Percentiles rank a stretch among this genome's conserved stretches.
Conservation (phyloP, 2,113 vertebrate genomes). For the Daboia siamensis region DNA sequence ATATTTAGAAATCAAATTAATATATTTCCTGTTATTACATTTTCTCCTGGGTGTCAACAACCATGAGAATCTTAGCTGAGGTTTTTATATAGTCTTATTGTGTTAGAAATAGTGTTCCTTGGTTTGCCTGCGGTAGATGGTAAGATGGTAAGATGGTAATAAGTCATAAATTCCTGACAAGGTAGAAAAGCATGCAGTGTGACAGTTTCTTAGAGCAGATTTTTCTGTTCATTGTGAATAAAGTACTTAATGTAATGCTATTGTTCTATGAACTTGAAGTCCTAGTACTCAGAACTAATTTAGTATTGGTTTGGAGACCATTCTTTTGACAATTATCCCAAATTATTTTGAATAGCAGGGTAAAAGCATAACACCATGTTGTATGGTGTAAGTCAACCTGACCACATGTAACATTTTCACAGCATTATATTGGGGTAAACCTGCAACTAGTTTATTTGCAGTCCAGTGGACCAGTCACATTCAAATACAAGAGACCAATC, state of each 20-base stretch:
- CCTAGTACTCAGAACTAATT: not conserved
- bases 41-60: not conserved
- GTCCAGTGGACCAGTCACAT: not conserved
- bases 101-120: not conserved
- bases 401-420: not conserved
- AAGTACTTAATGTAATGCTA: not conserved
- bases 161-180: not conserved
- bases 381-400: not conserved
- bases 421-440: not conserved
- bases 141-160: not conserved
- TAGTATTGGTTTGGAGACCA: not conserved
- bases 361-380: not conserved
- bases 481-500: not conserved
- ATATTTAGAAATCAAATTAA: not conserved
- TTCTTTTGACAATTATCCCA: not conserved
- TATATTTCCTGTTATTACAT: not conserved
- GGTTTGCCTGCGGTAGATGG: not conserved
- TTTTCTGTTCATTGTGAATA: constrained; percentile 3
- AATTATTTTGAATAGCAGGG: not conserved
- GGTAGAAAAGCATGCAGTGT: not conserved
- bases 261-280: constrained; percentile 1
- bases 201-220: not conserved
- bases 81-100: not conserved
- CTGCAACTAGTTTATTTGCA: not conserved
- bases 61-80: not conserved